Evolutionary conservation across 2,113 vertebrate genomes (phyloP).

Genomic region (Pithys albifrons): DNA sequence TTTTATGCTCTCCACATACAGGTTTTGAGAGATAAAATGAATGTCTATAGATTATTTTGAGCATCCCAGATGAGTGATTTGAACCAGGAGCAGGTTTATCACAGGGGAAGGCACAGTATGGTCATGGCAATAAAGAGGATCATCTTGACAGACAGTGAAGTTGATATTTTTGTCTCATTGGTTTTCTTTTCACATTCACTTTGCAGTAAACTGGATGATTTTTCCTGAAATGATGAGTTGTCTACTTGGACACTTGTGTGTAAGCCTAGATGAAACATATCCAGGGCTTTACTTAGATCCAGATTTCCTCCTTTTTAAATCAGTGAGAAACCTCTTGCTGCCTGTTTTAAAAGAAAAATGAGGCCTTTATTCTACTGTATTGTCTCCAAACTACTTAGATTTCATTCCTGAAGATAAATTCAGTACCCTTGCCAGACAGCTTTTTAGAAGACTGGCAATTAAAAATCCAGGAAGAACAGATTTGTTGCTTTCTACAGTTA

Average conservation of each 20-base stretch:
- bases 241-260: not conserved
- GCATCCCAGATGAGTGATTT: not conserved
- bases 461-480: conserved; percentile 24
- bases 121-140: not conserved
- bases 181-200: not conserved
- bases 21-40: not conserved
- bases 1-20: not conserved
- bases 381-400: conserved; percentile 33
- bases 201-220: not conserved
- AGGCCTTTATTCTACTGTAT: not conserved
- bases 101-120: not conserved
- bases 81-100: not conserved
- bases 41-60: not conserved
- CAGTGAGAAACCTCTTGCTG: not conserved
- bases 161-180: not conserved
- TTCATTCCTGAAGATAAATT: conserved; percentile 37
- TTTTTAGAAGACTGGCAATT: conserved; percentile 17
- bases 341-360: not conserved
- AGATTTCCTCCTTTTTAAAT: not conserved
- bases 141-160: not conserved
- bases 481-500: conserved; percentile 17
- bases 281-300: not conserved
- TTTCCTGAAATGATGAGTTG: not conserved
- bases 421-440: not conserved
- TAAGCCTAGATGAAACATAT: not conserved